A percentile compares a stretch with the other conserved stretches of the same genome.
phyloP scores from a whole-genome alignment of 2,113 vertebrate species.

The Erythrocercus mccallii region DNA sequence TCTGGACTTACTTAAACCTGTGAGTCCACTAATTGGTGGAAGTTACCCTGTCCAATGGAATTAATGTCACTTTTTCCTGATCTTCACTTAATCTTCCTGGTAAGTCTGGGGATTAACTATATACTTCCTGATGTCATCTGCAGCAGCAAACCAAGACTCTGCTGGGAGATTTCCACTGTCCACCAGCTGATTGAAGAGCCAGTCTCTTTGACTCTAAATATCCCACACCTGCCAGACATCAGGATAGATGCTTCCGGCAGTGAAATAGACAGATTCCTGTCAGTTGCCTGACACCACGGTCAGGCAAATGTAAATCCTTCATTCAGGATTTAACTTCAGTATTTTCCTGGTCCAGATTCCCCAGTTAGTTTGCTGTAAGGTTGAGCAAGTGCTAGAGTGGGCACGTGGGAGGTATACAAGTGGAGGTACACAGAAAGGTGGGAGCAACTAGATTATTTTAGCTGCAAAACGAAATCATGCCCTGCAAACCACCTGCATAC shows the following conservation, averaged over 20 bases:
- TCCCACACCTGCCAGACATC: background rate
- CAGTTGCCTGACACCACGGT: background rate
- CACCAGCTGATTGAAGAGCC: background rate
- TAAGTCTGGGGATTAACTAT: background rate
- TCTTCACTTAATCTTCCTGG: background rate
- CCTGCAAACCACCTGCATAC: background rate
- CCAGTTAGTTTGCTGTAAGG: background rate
- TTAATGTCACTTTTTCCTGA: slow-evolving; percentile 44
- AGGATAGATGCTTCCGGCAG: background rate
- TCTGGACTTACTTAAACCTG: background rate
- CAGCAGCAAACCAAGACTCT: background rate
- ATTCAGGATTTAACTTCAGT: background rate
- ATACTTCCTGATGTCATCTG: background rate
- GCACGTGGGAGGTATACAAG: accelerated
- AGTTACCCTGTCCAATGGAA: background rate
- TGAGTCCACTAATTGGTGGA: background rate
- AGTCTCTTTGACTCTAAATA: background rate
- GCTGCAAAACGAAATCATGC: background rate
- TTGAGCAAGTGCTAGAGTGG: background rate
- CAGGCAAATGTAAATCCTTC: background rate
- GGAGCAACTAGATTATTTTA: background rate
- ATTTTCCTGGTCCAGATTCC: background rate
- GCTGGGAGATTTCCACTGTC: background rate
- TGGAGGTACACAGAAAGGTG: background rate
- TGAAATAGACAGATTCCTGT: background rate